Evolutionary conservation across 2,888 invertebrate species (phyloP), one percentile per base, ranked within the genome.

Genomic region (Hymenopus coronatus): DNA sequence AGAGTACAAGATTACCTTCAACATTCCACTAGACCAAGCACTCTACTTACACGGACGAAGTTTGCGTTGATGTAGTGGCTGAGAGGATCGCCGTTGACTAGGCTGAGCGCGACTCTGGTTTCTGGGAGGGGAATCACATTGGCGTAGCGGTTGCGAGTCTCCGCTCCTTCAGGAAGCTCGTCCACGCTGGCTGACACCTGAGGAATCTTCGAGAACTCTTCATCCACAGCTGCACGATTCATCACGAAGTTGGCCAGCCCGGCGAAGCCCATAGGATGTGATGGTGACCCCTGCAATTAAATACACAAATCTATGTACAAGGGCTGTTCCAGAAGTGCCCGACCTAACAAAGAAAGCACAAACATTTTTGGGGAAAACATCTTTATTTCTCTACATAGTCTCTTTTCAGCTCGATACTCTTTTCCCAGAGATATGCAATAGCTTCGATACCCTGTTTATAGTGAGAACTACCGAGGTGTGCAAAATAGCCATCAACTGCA

Each of bases 51-150:
- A 93, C 97, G 96, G 91, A 98, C 96, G 94, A 95, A 98, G 93
- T 98, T 98, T 90, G 98, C 98, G 92, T 98, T 99, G 91, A 98
- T 98, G 92, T 98, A 99, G 93, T 98, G 97, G 88, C 97, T 96
- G 90, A 96, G 96, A 0, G 96, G 96, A 92, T 97, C 97, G 90
- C 96, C 96, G 89, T 96, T 96, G 89, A 96, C 94, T 90, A 95
- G 94, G 91, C 95, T 95, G 82, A 98, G 94, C 70, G 96, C 95
- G 2, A 98, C 98, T 92, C 98, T 95, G 54, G 98, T 98, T 93
- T 98, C 98, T 54, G 98, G 98, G 91, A 98, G 95, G 88, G 98
- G 98, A 91, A 98, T 96, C n/a, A 98, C 98, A 93, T 99, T 98
- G 89, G 98, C 98, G 94, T 98, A 99, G 94, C 97, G 94, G 94